These are phyloP conservation scores for Narcine bancroftii DNA, from an alignment of 2,113 vertebrate genomes.

Conservation along the genomic window DNA sequence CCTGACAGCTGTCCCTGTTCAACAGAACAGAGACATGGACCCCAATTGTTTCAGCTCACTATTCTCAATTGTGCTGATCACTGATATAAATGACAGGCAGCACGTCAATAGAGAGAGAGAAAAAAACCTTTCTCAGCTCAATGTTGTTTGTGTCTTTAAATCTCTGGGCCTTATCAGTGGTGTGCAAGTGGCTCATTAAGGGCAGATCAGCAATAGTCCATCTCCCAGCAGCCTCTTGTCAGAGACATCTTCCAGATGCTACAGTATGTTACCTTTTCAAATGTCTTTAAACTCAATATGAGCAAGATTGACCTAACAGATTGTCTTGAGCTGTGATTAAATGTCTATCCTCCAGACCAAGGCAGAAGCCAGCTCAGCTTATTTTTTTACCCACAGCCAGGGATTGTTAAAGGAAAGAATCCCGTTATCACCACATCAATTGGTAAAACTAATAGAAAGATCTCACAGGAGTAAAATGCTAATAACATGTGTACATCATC, in stretches of 20 bases:
- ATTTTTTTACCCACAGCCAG: neutral
- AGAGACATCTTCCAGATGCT: constrained; percentile 52
- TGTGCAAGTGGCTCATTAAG: constrained; percentile 53
- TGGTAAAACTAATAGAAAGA: constrained; percentile 25
- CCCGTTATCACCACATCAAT: neutral
- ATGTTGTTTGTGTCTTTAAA: constrained; percentile 55
- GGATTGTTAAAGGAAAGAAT: neutral
- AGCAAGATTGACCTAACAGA: constrained; percentile 53
- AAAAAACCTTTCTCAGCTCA: constrained; percentile 47
- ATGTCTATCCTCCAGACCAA: constrained; percentile 32
- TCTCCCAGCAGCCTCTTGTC: constrained; percentile 53
- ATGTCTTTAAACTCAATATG: constrained; percentile 47
- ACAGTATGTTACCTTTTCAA: constrained; percentile 45
- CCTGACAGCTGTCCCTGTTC: constrained; percentile 42
- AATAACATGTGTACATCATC: constrained; percentile 30
- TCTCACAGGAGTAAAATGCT: neutral
- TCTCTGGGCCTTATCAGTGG: constrained; percentile 56
- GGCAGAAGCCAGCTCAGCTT: neutral
- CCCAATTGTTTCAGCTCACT: constrained; percentile 46
- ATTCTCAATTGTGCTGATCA: constrained; percentile 44
- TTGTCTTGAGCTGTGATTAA: constrained; percentile 38
- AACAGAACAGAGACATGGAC: constrained; percentile 40
- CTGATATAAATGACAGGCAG: constrained; percentile 51
- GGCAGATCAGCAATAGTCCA: constrained; percentile 48
- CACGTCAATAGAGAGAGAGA: constrained; percentile 44